These are phyloP conservation scores for Rattus rattus DNA, from an alignment of 2,113 vertebrate genomes.

Conservation along the genomic window DNA sequence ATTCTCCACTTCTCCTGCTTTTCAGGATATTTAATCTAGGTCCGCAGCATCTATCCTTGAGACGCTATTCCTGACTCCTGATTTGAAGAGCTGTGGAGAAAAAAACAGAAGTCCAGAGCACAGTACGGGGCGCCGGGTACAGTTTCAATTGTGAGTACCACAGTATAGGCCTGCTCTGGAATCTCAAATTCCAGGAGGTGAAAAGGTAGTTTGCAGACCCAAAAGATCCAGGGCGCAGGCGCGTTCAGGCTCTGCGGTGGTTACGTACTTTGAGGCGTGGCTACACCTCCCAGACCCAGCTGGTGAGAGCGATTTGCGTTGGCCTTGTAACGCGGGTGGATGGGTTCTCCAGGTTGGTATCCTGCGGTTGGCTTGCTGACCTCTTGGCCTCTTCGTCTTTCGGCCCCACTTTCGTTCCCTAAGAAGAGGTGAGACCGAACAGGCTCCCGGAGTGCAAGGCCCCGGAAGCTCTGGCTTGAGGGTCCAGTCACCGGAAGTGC, in stretches of 20 bases:
- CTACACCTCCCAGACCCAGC: background rate
- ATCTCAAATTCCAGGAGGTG: background rate
- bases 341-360: background rate
- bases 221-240: background rate
- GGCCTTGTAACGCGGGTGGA: background rate
- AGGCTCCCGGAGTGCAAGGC: background rate
- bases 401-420: background rate
- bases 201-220: background rate
- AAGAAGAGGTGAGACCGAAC: background rate
- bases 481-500: conserved; percentile 76
- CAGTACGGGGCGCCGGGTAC: background rate
- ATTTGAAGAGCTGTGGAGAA: background rate
- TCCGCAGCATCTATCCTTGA: background rate
- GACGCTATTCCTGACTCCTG: background rate
- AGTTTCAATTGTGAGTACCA: background rate
- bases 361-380: background rate
- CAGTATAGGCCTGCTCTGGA: fast-evolving
- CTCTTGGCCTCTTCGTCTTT: background rate
- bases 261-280: conserved; percentile 65
- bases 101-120: background rate
- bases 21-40: background rate
- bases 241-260: background rate
- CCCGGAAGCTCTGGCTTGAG: background rate
- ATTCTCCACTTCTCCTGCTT: background rate
- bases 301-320: background rate